Conservation (phyloP, 2,113 vertebrate genomes). For the Cyprinodon brontotheroides region DNA sequence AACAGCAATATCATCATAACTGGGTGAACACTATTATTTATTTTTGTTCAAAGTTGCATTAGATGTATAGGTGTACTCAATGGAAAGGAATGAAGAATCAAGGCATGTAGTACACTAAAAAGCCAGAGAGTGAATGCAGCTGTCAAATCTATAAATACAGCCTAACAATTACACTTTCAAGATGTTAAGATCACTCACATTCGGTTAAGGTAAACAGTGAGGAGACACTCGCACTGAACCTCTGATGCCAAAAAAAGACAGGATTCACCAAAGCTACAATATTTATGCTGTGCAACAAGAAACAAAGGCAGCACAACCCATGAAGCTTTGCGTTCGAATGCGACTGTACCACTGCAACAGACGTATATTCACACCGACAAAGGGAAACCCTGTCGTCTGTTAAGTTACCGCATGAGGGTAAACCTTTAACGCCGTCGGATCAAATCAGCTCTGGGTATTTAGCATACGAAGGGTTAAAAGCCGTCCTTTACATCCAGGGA, state of each 20-base stretch:
- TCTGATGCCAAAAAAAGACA: constrained; percentile 40
- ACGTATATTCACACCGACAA: constrained; percentile 49
- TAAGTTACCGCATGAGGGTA: constrained; percentile 28
- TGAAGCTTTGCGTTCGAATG: constrained; percentile 53
- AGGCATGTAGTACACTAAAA: constrained; percentile 63
- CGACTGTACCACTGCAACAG: constrained; percentile 55
- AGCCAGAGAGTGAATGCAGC: constrained; percentile 64
- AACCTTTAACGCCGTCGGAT: constrained; percentile 37
- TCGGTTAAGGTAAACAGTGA: constrained; percentile 66
- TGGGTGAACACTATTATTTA: constrained; percentile 61
- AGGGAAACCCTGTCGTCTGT: constrained; percentile 20
- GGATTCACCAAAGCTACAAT: constrained; percentile 57
- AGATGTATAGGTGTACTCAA: constrained; percentile 56
- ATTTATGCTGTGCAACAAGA: constrained; percentile 35
- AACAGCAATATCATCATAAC: constrained; percentile 75
- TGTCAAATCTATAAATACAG: constrained; percentile 62
- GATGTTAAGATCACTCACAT: constrained; percentile 71
- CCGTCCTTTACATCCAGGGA: neutral
- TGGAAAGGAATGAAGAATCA: constrained; percentile 69
- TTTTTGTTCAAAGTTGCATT: constrained; percentile 61
- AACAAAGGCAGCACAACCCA: constrained; percentile 53
- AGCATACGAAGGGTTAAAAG: constrained; percentile 10
- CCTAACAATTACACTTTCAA: constrained; percentile 62
- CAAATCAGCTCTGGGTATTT: constrained; percentile 42
- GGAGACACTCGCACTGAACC: constrained; percentile 51